phyloP scores from a whole-genome alignment of 2,797 vertebrate genomes.

The Danio choprae region DNA sequence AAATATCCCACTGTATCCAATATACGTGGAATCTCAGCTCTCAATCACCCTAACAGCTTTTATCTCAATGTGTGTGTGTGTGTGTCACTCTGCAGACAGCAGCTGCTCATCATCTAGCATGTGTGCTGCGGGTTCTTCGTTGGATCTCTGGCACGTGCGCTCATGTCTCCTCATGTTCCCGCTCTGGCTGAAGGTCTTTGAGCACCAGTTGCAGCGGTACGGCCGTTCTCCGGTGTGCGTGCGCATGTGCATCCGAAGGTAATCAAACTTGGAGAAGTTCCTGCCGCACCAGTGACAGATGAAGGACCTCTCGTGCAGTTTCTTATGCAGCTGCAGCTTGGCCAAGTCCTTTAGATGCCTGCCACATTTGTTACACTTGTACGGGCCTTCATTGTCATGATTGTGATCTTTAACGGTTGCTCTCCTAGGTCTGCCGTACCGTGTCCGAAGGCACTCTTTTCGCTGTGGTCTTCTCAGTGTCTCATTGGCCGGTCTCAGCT shows the following conservation, averaged over 20 bases:
- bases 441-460: not conserved
- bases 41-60: not conserved
- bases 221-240: slow-evolving; percentile 82
- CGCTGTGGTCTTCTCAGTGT: not conserved
- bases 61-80: slow-evolving; percentile 21
- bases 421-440: not conserved
- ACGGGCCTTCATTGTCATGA: slow-evolving; percentile 52
- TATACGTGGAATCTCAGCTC: not conserved
- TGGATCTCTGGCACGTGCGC: slow-evolving; percentile 77
- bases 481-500: not conserved
- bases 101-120: slow-evolving; percentile 66
- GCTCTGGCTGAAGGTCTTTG: slow-evolving; percentile 80
- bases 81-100: slow-evolving; percentile 66
- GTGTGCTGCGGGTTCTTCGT: slow-evolving; percentile 78
- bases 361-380: slow-evolving; percentile 75
- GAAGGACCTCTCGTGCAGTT: slow-evolving; percentile 74
- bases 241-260: slow-evolving; percentile 80
- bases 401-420: slow-evolving; percentile 14
- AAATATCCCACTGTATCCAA: not conserved
- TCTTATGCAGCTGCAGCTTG: slow-evolving; percentile 74
- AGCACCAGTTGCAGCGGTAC: slow-evolving; percentile 79
- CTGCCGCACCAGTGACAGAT: slow-evolving; percentile 81
- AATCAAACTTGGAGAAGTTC: slow-evolving; percentile 79
- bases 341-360: slow-evolving; percentile 70
- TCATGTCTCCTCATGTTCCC: slow-evolving; percentile 80